Percentiles rank a stretch among this genome's conserved stretches.
phyloP scores from a whole-genome alignment of 1,140 invertebrate genomes.

The Bombus huntii region DNA sequence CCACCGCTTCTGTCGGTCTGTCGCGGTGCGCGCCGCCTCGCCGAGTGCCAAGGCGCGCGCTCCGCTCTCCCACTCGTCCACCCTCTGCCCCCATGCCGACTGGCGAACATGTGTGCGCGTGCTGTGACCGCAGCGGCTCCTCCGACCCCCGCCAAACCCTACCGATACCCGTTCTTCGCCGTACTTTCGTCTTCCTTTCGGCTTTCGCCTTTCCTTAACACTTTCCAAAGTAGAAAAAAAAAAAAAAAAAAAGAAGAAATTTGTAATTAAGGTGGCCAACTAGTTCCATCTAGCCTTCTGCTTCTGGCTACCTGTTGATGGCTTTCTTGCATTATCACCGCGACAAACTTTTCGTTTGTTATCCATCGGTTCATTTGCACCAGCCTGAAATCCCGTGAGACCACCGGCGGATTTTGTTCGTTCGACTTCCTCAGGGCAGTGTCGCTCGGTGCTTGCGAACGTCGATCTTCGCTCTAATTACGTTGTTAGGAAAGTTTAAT shows the following conservation, averaged over 20 bases:
- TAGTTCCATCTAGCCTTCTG: background rate
- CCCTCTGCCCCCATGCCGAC: background rate
- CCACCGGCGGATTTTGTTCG: too few relatives aligned
- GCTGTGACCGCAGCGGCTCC: background rate
- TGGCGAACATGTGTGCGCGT: constrained; percentile 43
- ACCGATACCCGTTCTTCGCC: too few relatives aligned
- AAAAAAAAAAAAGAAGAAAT: background rate
- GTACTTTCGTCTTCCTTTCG: background rate
- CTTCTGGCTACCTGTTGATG: background rate
- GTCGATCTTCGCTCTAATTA: too few relatives aligned
- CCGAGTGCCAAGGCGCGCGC: constrained; percentile 2
- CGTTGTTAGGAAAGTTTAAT: too few relatives aligned
- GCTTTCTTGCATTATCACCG: constrained; percentile 13
- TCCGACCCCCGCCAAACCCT: background rate
- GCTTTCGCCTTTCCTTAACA: background rate
- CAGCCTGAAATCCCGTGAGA: too few relatives aligned
- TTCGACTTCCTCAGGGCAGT: too few relatives aligned
- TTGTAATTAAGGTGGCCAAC: constrained; percentile 26
- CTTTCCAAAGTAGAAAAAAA: background rate
- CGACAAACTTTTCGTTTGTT: background rate
- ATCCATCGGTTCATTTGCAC: background rate
- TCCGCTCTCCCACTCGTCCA: constrained; percentile 7
- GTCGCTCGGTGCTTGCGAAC: too few relatives aligned
- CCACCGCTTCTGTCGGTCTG: background rate
- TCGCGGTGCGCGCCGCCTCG: constrained; percentile 17